phyloP scores from a whole-genome alignment of 2,113 vertebrate genomes.

The Phyllostomus hastatus region DNA sequence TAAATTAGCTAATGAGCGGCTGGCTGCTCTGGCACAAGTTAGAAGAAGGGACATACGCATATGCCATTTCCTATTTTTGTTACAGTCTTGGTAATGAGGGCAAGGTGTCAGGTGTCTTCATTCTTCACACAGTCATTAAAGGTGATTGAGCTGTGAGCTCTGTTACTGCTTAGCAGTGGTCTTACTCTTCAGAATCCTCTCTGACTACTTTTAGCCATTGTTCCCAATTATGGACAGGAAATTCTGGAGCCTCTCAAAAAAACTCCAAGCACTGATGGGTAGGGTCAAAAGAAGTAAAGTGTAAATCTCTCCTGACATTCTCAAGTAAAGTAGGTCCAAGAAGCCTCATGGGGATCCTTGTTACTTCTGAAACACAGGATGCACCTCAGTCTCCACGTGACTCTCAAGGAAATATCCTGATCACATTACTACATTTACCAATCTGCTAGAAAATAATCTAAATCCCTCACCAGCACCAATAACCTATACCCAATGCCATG shows the following conservation, averaged over 20 bases:
- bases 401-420: background rate
- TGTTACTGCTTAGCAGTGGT: background rate
- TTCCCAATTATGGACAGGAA: background rate
- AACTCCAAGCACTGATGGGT: background rate
- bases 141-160: background rate
- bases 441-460: background rate
- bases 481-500: background rate
- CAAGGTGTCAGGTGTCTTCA: conserved; percentile 45
- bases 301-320: background rate
- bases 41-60: background rate
- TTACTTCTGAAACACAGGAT: background rate
- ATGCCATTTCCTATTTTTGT: conserved; percentile 64
- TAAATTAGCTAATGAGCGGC: background rate
- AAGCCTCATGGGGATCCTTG: background rate
- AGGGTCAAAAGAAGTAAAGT: background rate
- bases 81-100: conserved; percentile 51
- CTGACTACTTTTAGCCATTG: background rate
- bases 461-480: background rate
- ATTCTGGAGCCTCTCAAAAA: background rate
- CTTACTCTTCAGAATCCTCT: background rate
- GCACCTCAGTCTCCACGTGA: background rate
- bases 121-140: conserved; percentile 10
- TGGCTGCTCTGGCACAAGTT: background rate
- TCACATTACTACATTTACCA: background rate
- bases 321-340: background rate